phyloP scores from a whole-genome alignment of 2,888 invertebrate genomes.

The Epsilonema sp. region DNA sequence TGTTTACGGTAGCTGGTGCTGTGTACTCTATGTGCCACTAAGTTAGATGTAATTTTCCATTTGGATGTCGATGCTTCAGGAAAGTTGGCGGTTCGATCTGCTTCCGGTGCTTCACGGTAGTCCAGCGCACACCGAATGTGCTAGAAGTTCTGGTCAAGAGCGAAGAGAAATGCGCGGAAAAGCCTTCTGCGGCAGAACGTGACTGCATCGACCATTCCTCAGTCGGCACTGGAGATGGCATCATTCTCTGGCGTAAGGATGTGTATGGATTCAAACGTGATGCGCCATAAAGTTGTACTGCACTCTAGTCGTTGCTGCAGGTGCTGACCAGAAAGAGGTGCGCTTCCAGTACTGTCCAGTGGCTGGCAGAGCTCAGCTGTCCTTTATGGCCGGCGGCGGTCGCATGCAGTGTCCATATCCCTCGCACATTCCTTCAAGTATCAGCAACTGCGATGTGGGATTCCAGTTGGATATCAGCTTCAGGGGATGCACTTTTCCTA shows the following conservation, averaged over 20 bases:
- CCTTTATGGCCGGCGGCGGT: slow-evolving; percentile 1
- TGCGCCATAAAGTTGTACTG: too few relatives aligned
- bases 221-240: too few relatives aligned
- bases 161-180: too few relatives aligned
- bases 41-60: too few relatives aligned
- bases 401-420: slow-evolving; percentile 5
- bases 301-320: too few relatives aligned
- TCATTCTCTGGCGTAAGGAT: slow-evolving; percentile 1
- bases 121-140: slow-evolving; percentile 6
- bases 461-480: slow-evolving; percentile 4
- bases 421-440: background rate
- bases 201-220: too few relatives aligned
- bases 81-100: slow-evolving; percentile 8
- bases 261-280: too few relatives aligned
- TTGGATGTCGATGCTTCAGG: too few relatives aligned
- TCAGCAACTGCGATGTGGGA: slow-evolving; percentile 4
- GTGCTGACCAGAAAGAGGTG: too few relatives aligned
- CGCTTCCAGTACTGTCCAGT: slow-evolving; percentile 7
- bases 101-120: slow-evolving; percentile 6
- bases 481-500: slow-evolving; percentile 4
- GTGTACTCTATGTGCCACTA: too few relatives aligned
- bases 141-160: slow-evolving; percentile 1
- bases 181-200: too few relatives aligned
- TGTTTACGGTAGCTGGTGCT: too few relatives aligned
- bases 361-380: slow-evolving; percentile 4